phyloP scores from a whole-genome alignment of 2,888 invertebrate species.

The Phytoseiulus persimilis region DNA sequence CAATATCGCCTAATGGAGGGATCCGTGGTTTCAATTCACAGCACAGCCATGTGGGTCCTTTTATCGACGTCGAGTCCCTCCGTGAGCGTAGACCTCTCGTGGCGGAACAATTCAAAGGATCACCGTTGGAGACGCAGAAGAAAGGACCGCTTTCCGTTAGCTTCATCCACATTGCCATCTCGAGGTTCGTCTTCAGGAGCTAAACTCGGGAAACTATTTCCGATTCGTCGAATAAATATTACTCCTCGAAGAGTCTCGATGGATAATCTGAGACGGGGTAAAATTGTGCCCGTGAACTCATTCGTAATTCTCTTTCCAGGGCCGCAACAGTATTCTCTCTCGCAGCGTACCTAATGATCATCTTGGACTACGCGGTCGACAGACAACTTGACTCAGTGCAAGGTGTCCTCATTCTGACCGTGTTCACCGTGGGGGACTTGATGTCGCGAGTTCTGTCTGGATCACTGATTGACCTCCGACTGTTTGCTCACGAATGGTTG shows the following conservation, averaged over 20 bases:
- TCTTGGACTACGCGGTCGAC: slow-evolving; percentile 1
- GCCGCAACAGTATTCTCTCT: slow-evolving; percentile 15
- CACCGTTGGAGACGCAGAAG: not conserved
- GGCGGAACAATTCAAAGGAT: not conserved
- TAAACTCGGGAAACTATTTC: not conserved
- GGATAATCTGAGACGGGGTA: no score
- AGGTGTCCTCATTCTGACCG: slow-evolving; percentile 23
- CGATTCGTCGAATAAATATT: no score
- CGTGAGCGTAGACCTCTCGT: slow-evolving; percentile 12
- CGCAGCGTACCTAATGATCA: not conserved
- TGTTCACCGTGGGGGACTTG: slow-evolving; percentile 26
- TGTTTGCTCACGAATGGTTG: not conserved
- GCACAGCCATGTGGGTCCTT: not conserved
- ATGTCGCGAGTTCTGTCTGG: slow-evolving; percentile 25
- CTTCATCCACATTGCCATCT: slow-evolving; percentile 27
- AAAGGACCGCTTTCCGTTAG: not conserved
- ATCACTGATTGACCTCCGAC: slow-evolving; percentile 11
- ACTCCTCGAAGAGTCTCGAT: no score
- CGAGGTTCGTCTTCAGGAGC: not conserved
- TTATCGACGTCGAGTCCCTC: slow-evolving; percentile 24
- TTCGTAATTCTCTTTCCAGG: not conserved
- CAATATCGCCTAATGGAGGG: no score
- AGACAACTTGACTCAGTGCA: slow-evolving; percentile 31
- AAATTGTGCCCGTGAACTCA: not conserved
- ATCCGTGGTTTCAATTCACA: not conserved